phyloP scores from a whole-genome alignment of 2,113 vertebrate genomes.

The Lophotis ruficrista region DNA sequence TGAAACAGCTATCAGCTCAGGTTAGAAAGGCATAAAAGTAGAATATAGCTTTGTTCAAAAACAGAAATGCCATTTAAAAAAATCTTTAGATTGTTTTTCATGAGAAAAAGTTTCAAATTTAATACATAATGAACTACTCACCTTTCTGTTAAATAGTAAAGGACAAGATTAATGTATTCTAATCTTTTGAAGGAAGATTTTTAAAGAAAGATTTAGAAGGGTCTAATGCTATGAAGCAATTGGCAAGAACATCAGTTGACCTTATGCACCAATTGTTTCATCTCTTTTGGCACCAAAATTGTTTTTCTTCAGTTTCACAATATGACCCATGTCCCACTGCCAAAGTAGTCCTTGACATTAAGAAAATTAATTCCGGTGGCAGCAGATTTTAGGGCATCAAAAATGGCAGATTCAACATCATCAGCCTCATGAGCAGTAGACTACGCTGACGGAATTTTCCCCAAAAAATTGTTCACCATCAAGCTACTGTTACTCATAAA shows the following conservation, averaged over 20 bases:
- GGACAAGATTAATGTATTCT: neutral
- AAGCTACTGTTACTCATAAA: neutral
- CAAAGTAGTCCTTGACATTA: conserved; percentile 41
- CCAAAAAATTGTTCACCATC: neutral
- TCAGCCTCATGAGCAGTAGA: neutral
- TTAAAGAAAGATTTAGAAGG: conserved; percentile 11
- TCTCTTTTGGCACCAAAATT: conserved; percentile 34
- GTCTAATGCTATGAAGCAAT: conserved; percentile 8
- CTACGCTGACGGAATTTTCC: neutral
- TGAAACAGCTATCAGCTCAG: neutral
- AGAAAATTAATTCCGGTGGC: neutral
- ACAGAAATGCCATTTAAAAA: neutral
- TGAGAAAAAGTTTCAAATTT: neutral
- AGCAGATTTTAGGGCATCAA: conserved; percentile 4
- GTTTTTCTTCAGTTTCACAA: conserved; percentile 16
- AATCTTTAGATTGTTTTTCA: neutral
- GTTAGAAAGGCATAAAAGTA: neutral
- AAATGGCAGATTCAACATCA: neutral
- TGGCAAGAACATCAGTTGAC: conserved; percentile 47
- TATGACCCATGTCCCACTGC: conserved; percentile 26
- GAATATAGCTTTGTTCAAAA: neutral
- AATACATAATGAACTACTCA: neutral
- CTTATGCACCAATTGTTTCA: conserved; percentile 53
- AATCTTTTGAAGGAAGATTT: neutral
- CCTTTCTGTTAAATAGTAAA: neutral